phyloP scores from a whole-genome alignment of 2,888 invertebrate genomes.

The Caenorhabditis sp. region DNA sequence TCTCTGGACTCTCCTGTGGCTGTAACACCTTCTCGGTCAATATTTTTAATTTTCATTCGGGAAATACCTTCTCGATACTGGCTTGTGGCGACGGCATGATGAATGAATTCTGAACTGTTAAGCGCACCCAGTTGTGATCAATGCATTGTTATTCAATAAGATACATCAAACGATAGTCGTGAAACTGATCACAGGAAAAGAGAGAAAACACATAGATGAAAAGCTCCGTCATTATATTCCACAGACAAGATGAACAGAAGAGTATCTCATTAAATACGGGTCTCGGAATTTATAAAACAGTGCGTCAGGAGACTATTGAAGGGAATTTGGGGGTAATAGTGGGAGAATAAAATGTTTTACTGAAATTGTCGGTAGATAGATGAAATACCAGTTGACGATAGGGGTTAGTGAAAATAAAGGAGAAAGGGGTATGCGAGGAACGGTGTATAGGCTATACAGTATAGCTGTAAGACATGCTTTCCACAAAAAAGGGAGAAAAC shows the following conservation, averaged over 20 bases:
- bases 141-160: too few relatives aligned
- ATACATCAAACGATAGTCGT: slow-evolving; percentile 14
- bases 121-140: too few relatives aligned
- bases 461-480: background rate
- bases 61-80: slow-evolving; percentile 1
- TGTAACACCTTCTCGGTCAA: background rate
- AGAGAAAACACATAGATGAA: background rate
- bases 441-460: too few relatives aligned
- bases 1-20: slow-evolving; percentile 48
- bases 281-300: background rate
- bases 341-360: too few relatives aligned
- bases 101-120: background rate
- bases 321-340: background rate
- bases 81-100: slow-evolving; percentile 15
- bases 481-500: background rate
- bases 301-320: background rate
- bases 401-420: background rate
- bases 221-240: slow-evolving; percentile 21
- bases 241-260: slow-evolving; percentile 4
- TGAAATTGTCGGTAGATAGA: too few relatives aligned
- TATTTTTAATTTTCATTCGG: background rate
- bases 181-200: background rate
- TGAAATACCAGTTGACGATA: slow-evolving; percentile 4
- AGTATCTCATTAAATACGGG: slow-evolving; percentile 24
- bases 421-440: background rate